Conservation (phyloP, 2,888 invertebrate genomes). For the Drosophila quinaria region DNA sequence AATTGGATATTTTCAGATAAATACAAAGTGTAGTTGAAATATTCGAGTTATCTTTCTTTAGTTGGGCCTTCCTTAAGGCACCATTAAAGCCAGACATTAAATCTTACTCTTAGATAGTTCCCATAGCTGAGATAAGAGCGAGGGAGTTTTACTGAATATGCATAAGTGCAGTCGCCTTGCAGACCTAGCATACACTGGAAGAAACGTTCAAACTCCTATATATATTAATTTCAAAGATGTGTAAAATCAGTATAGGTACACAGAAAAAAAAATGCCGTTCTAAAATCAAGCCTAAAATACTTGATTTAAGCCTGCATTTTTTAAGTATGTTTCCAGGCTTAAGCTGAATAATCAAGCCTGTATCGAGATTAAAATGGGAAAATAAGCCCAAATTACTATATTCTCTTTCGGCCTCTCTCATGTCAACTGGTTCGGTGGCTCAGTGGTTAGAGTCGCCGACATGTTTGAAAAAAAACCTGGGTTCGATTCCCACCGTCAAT, state of each 20-base stretch:
- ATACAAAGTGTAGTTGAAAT: not conserved
- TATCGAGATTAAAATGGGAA: no score
- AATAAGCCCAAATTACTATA: no score
- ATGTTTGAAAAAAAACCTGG: no score
- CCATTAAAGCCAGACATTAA: constrained; percentile 14
- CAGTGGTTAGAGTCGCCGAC: no score
- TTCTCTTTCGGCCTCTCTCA: no score
- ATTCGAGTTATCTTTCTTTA: constrained; percentile 9
- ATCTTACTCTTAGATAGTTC: constrained; percentile 12
- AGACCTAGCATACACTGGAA: constrained; percentile 5
- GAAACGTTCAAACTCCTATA: not conserved
- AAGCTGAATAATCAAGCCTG: no score
- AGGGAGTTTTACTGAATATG: constrained; percentile 22
- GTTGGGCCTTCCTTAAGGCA: constrained; percentile 2
- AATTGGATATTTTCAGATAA: constrained; percentile 1
- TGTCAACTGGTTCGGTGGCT: no score
- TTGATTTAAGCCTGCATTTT: no score
- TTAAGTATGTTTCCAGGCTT: no score
- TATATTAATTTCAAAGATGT: not conserved
- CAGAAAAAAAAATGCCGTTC: no score
- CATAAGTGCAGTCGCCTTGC: constrained; percentile 12
- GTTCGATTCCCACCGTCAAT: no score
- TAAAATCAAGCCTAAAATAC: no score
- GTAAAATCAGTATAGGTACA: not conserved
- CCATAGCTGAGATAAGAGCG: constrained; percentile 25